phyloP scores from a whole-genome alignment of 2,888 invertebrate genomes.

The Ochropleura leucogaster region DNA sequence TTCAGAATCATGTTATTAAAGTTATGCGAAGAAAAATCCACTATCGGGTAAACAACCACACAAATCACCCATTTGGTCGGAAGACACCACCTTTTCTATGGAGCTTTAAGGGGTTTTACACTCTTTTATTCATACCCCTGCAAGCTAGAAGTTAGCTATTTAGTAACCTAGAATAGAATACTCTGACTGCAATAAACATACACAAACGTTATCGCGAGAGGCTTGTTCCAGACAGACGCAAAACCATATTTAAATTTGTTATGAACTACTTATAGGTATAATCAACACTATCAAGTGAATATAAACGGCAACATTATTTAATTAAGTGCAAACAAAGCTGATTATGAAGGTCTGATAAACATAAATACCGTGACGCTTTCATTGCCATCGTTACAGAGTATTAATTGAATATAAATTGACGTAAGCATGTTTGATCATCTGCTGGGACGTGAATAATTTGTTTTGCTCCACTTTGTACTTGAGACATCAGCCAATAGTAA shows the following conservation, averaged over 20 bases:
- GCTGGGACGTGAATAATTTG: constrained; percentile 62
- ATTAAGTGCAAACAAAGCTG: constrained; percentile 57
- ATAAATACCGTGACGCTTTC: constrained; percentile 51
- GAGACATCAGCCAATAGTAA: neutral
- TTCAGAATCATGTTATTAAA: no score
- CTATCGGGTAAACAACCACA: no score
- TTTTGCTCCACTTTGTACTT: constrained; percentile 53
- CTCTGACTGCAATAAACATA: no score
- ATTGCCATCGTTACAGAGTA: constrained; percentile 54
- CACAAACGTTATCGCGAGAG: neutral
- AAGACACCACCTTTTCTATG: no score
- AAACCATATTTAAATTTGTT: neutral
- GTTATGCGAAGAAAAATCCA: no score
- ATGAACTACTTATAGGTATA: neutral
- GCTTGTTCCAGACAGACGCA: no score
- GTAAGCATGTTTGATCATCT: constrained; percentile 71
- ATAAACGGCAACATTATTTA: constrained; percentile 26
- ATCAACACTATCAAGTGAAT: constrained; percentile 18
- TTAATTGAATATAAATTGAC: constrained; percentile 76
- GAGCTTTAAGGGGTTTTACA: no score
- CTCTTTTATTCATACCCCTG: no score
- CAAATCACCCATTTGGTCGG: no score
- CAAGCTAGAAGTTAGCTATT: no score
- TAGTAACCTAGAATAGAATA: no score
- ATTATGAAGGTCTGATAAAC: constrained; percentile 54